A percentile compares a stretch with the other conserved stretches of the same genome.
These are phyloP conservation scores for Anser cygnoides DNA, from an alignment of 2,113 vertebrate genomes.

Conservation along the genomic window DNA sequence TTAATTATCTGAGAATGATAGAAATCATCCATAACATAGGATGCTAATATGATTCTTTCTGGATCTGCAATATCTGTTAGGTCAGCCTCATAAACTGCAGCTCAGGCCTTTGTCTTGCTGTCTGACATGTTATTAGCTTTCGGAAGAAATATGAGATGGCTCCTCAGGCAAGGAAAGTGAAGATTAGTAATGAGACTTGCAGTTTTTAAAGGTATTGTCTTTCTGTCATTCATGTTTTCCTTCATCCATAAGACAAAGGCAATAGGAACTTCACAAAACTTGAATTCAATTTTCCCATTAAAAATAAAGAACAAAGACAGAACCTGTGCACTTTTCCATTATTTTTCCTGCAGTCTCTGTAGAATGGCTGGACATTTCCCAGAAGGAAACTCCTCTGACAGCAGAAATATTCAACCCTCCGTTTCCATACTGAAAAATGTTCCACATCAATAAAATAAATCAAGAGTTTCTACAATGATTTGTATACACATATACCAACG, in stretches of 20 bases:
- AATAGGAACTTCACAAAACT: background rate
- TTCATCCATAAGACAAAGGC: background rate
- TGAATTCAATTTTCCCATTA: background rate
- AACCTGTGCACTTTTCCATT: background rate
- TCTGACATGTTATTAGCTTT: background rate
- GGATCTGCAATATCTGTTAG: background rate
- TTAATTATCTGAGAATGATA: too few relatives aligned
- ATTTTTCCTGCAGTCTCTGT: background rate
- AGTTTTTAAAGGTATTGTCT: background rate
- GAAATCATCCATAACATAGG: background rate
- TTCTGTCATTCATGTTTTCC: background rate
- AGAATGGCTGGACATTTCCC: background rate
- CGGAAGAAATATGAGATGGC: background rate
- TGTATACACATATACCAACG: background rate
- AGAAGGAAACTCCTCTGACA: background rate
- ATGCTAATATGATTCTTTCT: background rate
- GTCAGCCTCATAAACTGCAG: background rate
- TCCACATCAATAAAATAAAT: background rate
- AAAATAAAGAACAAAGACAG: background rate
- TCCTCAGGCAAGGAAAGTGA: background rate
- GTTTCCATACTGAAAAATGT: background rate
- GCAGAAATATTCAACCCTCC: background rate
- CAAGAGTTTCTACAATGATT: background rate
- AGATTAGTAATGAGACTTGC: background rate
- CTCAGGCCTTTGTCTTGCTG: background rate